Base-by-base conservation (phyloP, 1,140 invertebrate genomes). In the Heliothis subflexa region DNA sequence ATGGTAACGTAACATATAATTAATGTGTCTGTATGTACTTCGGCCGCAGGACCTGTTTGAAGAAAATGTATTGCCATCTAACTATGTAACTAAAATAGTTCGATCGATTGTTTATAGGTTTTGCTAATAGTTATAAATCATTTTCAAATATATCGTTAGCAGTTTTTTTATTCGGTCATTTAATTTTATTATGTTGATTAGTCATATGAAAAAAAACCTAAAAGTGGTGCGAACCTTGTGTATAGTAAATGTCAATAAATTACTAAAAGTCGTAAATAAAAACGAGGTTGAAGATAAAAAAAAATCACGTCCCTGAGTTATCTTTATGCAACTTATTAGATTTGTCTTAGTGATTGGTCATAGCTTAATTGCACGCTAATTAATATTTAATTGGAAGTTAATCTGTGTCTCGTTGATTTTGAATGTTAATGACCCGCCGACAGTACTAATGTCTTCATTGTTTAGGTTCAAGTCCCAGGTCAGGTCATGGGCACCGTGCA, bases 391-490 rank as follows among this genome's bases (percentile, higher is more conserved):
- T 74, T 74, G 61, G 33, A 70, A 71, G 50, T 25, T 71, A 40
- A 71, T 71, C 68, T 16, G 68, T 21, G 45, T 28, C 59, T 61
- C 55, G 55, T 74, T 59, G 25, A 21, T 25, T 71, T 61, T 49
- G 45, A 74, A 61, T 74, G 71, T 74, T 61, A 74, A 49, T 74
- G 68, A 71, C 68, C 68, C n/a, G 55, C 21, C 55, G 33, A 61
- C 28, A 49, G 54, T 25, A n/a, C n/a, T n/a, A 49, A 45, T 47
- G 71, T 55, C 71, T 74, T 74, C 33, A 74, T 49, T 74, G 71
- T 74, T 59, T 74, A 61, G 71, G 71, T 74, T 57, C 54, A 74
- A 74, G 54, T 61, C 71, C 55, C 71, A 40, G 54, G 71, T 47
- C 55, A 59, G 71, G 71, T 74, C 71, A 74, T 21, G 71, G 71